Evolutionary conservation across 2,797 vertebrate species (phyloP), one percentile per base, ranked within the genome.

Genomic region (Vipera latastei): DNA sequence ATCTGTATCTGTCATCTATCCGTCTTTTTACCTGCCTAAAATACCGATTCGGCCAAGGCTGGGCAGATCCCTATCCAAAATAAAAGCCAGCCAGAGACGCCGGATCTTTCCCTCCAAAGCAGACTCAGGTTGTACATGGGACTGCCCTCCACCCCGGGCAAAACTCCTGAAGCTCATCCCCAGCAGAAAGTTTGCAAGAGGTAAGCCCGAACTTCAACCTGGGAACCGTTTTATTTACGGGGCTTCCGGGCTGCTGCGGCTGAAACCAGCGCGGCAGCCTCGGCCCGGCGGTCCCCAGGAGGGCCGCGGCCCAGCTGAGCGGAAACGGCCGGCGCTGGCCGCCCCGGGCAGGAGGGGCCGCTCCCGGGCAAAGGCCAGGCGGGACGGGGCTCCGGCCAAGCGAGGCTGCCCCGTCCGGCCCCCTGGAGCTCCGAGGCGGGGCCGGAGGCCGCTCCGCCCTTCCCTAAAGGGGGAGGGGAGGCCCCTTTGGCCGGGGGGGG

Each of bases 91-190:
- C 51, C 8, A 0, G 51, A 53, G 51, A 53, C 51, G 3, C 7
- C 0, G 38, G 18, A 44, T 78, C 32, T 44, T 78, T 78, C 11
- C 38, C 38, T 44, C 38, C 38, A 12, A 73, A 69, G n/a, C 14
- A 18, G n/a, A 16, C 2, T 32, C 65, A 20, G 2, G 38, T 78
- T 11, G 4, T 22, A 4, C 22, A 22, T 1, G 73, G 38, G 32
- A 11, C 38, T 20, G 1, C 5, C 16, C 18, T 69, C 5, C 2
- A 5, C 32, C 6, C 2, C 0, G 16, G 6, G 4, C 0, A 38
- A 69, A 38, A 12, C 61, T 63, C 11, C 4, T 2, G 14, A 4
- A 18, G 69, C 32, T 7, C 69, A 73, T 1, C 6, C 32, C 8
- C 1, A 20, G 69, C 18, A 4, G 18, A 44, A 22, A 20, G 3